Percentiles rank a stretch among this genome's conserved stretches.
phyloP scores from a whole-genome alignment of 1,140 invertebrate species.

The Dryas iulia region DNA sequence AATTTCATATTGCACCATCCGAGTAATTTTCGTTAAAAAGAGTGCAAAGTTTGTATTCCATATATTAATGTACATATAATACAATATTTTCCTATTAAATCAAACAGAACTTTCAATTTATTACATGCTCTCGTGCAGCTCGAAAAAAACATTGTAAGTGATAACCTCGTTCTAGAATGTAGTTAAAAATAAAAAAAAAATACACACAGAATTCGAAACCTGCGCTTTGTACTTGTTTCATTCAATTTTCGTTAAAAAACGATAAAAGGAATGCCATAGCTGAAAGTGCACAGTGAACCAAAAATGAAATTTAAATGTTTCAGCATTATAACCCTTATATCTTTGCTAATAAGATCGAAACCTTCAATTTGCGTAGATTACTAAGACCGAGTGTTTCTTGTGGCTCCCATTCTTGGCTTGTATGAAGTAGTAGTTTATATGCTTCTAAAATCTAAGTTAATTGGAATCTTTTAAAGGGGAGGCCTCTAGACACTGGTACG shows the following conservation, averaged over 20 bases:
- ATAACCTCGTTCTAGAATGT: conserved; percentile 1
- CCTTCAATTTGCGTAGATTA: neutral
- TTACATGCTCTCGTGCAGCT: neutral
- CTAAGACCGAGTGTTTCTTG: neutral
- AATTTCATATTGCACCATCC: no score
- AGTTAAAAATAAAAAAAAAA: neutral
- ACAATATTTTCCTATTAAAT: no score
- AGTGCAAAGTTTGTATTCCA: no score
- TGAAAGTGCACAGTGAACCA: conserved; percentile 15
- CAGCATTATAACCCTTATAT: neutral
- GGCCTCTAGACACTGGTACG: conserved; percentile 5
- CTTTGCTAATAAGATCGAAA: neutral
- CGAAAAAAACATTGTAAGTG: conserved; percentile 3
- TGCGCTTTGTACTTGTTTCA: conserved; percentile 2
- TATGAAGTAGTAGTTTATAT: conserved; percentile 11
- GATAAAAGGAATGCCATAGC: conserved; percentile 12
- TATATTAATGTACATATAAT: no score
- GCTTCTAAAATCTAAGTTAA: conserved; percentile 44
- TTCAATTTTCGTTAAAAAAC: conserved; percentile 22
- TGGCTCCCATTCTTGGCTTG: conserved; percentile 2
- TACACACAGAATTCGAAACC: neutral
- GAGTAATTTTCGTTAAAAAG: no score
- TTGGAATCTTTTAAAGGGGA: conserved; percentile 72
- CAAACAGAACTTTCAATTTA: neutral
- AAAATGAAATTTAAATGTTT: conserved; percentile 1